These are phyloP conservation scores for Pachycephala philippinensis DNA, from an alignment of 2,113 vertebrate species.

Conservation along the genomic window DNA sequence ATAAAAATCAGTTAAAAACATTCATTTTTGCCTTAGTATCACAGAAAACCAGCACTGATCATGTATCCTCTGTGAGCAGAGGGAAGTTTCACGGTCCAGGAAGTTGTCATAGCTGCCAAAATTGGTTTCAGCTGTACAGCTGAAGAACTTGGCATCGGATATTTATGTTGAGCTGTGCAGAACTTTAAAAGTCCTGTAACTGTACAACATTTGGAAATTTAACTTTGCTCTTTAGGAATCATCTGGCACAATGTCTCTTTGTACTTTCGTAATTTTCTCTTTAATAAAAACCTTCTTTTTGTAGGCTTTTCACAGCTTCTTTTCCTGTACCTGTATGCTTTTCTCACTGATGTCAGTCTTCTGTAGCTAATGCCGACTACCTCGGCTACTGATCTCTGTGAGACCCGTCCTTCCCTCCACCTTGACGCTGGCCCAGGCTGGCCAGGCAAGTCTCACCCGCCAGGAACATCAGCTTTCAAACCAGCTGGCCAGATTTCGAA, in stretches of 20 bases:
- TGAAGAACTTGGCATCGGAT: neutral
- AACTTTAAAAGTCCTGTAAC: neutral
- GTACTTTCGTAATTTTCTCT: neutral
- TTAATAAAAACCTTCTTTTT: neutral
- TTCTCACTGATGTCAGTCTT: neutral
- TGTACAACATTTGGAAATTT: neutral
- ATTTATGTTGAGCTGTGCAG: neutral
- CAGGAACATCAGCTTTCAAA: conserved; percentile 72
- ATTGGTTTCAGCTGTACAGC: conserved; percentile 28
- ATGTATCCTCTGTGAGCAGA: neutral
- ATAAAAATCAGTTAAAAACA: neutral
- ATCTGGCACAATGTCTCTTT: neutral
- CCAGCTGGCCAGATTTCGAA: conserved; percentile 78
- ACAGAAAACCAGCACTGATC: neutral
- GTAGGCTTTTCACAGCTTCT: neutral
- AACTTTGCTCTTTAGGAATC: neutral
- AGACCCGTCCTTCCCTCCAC: neutral
- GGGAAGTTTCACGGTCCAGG: neutral
- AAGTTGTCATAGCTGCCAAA: neutral
- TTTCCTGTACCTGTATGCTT: neutral
- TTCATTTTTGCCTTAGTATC: neutral
- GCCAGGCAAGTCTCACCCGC: neutral
- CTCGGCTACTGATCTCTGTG: rapidly evolving
- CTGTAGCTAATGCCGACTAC: neutral
- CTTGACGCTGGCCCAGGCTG: neutral